Evolutionary conservation across 2,797 vertebrate genomes (phyloP), one percentile per base, ranked within the genome.

Genomic region (Hozukius guyotensis): DNA sequence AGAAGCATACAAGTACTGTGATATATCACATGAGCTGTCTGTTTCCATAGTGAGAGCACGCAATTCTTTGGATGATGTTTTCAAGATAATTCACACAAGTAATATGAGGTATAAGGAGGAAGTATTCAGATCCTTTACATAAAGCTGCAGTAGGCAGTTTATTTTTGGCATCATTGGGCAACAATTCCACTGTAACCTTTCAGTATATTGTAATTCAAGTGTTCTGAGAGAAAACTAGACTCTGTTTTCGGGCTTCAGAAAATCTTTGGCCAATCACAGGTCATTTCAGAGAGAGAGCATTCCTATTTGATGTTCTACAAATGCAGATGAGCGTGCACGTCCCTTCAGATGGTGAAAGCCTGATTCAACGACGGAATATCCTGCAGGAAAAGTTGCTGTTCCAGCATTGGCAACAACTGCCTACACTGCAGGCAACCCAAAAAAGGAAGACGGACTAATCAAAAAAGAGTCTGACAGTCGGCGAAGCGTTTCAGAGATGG

Each of bases 11-110:
- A 79, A 67, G 65, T 31, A 27, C 61, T 90, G 67, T 65, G 83
- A 67, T 91, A 87, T 88, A 73, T 90, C 83, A 84, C 77, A 77
- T 84, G 78, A 72, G 83, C 72, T 85, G 82, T 85, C 13, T 78
- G 69, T 62, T 20, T 55, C 16, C 78, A 77, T 25, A 62, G 72
- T 85, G 69, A 78, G 27, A 75, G 64, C 36, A 73, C 31, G 31
- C 65, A 80, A 74, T 75, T 84, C 75, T 86, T 69, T 66, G 62
- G 79, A 88, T 74, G 65, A 83, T 52, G 12, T 52, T 86, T 59
- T 75, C 24, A 42, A 56, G 38, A 80, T 84, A 49, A 80, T 86
- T 86, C 36, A 49, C 34, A 38, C 18, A 24, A 46, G 68, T 42
- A 38, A 20, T 20, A 57, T 8, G 36, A 49, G 6, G 24, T 57